A percentile compares a stretch with the other conserved stretches of the same genome.
phyloP scores from a whole-genome alignment of 2,888 invertebrate genomes.

The Calephelis perditalis region DNA sequence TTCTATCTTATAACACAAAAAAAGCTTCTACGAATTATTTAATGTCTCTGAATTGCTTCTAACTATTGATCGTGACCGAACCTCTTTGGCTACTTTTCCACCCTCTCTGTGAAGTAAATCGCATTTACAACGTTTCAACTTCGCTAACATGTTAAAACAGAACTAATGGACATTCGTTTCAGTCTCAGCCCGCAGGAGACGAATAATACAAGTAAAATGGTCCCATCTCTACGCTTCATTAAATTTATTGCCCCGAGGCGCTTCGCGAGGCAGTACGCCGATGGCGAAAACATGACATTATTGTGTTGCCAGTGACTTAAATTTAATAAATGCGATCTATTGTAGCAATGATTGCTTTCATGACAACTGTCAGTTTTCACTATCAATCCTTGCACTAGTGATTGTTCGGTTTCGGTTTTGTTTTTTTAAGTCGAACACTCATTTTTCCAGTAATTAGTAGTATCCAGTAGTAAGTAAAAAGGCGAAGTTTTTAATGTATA shows the following conservation, averaged over 20 bases:
- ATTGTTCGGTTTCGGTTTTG: too few species aligned
- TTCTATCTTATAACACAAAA: neutral
- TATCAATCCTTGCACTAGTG: constrained; percentile 58
- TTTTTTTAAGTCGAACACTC: too few species aligned
- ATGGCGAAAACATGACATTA: constrained; percentile 71
- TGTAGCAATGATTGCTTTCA: constrained; percentile 56
- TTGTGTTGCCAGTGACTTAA: constrained; percentile 71
- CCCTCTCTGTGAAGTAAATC: constrained; percentile 74
- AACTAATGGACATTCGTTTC: constrained; percentile 79
- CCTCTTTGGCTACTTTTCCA: constrained; percentile 69
- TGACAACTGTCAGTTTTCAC: constrained; percentile 70
- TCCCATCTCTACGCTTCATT: constrained; percentile 78
- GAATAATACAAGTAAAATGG: constrained; percentile 79
- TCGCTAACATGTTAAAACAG: constrained; percentile 79
- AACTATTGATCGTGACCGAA: constrained; percentile 62
- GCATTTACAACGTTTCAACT: constrained; percentile 78
- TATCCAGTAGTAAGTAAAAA: too few species aligned
- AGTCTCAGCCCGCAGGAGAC: constrained; percentile 76
- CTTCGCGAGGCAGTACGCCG: constrained; percentile 63
- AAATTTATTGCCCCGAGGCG: constrained; percentile 77
- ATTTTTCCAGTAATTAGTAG: too few species aligned
- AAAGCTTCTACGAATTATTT: constrained; percentile 19
- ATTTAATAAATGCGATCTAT: constrained; percentile 73
- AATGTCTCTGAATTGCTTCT: constrained; percentile 51
- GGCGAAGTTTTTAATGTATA: too few species aligned